A percentile compares a stretch with the other conserved stretches of the same genome.
These are phyloP conservation scores for Bungarus multicinctus DNA, from an alignment of 2,113 vertebrate species.

Conservation along the genomic window DNA sequence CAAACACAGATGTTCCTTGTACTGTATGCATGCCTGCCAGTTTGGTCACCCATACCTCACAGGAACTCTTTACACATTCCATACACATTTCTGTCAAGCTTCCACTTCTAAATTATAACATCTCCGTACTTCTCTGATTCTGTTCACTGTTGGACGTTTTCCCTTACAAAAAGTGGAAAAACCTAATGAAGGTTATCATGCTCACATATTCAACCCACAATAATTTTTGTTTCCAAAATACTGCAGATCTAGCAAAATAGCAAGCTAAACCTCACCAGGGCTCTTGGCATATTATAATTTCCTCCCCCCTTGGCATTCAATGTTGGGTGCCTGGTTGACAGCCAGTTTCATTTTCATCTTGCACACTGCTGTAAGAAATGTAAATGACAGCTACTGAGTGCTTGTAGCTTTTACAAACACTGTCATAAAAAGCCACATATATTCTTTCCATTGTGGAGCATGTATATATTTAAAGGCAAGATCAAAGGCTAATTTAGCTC, in stretches of 20 bases:
- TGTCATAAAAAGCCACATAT: background rate
- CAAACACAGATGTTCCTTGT: background rate
- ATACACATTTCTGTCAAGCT: background rate
- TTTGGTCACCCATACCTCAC: conserved; percentile 6
- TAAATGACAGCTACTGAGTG: background rate
- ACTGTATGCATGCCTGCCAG: background rate
- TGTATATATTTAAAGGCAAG: background rate
- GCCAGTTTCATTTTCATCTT: background rate
- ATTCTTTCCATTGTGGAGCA: background rate
- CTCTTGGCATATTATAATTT: background rate
- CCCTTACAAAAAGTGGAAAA: background rate
- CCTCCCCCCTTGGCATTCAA: background rate
- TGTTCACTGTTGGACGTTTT: background rate
- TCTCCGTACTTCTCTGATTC: background rate
- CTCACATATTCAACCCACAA: background rate
- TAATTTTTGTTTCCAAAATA: background rate
- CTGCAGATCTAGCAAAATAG: background rate
- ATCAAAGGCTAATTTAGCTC: background rate
- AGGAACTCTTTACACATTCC: background rate
- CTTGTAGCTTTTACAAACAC: background rate
- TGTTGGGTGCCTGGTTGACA: background rate
- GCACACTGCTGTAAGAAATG: background rate
- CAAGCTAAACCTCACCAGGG: background rate
- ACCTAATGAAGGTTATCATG: background rate
- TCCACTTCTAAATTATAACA: background rate